Evolutionary conservation across 2,888 invertebrate species (phyloP), one percentile per base, ranked within the genome.

Genomic region (Sepiola atlantica): DNA sequence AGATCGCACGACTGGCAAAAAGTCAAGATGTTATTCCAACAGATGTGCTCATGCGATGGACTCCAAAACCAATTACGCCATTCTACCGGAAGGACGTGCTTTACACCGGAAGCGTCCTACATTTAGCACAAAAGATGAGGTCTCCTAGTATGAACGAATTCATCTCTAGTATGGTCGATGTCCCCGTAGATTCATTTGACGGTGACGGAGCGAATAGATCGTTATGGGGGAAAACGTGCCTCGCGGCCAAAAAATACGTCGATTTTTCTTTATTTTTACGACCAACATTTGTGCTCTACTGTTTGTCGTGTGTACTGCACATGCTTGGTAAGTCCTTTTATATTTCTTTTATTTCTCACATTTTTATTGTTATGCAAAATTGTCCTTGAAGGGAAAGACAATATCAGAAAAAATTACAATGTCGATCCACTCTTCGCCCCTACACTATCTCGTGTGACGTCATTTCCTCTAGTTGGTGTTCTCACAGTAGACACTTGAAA

Each of bases 71-170:
- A 18, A 54, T 55, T 12, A 61, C 35, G 61, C 99, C 99, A 2
- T 98, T 99, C 96, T 99, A 99, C 97, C 95, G 99, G 94, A 99
- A 99, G 97, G 99, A 99, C 97, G 99, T 99, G 96, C 99, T 99
- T 98, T 99, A 99, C 97, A 99, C 99, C 2, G 99, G 99, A 55
- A 99, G 99, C 93, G 98, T 99, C 35, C 98, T 98, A 95, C 98
- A 99, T 97, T 98, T 99, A 14, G 95, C 95, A 0, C 95, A 96
- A 94, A 95, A 95, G 94, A 94, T 91, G 55, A 94, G 94, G 21
- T 95, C 96, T 21, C 95, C 94, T 45, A 95, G 94, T 94, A 95
- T 95, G 93, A 94, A 94, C 90, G 95, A 95, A 18, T 95, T 95
- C 94, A 95, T 95, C 20, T 92, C 93, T 45, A 95, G 95, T 35